phyloP scores from a whole-genome alignment of 2,888 invertebrate species.

The Drosophila eohydei region DNA sequence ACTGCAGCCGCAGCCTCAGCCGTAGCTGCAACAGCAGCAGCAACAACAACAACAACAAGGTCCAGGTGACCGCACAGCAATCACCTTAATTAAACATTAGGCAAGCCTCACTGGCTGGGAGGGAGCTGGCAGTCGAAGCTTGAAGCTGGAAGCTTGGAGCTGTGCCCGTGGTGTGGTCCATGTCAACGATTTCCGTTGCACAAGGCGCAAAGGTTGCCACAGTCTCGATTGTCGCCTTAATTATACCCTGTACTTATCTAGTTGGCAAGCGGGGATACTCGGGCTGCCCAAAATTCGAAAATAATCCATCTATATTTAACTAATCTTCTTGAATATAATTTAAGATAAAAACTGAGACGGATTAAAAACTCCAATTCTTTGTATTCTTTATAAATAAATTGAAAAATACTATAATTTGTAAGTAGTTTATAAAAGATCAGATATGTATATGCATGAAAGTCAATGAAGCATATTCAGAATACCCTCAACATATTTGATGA shows the following conservation, averaged over 20 bases:
- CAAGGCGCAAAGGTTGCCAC: constrained; percentile 79
- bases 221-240: constrained; percentile 76
- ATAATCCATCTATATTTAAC: background rate
- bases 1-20: constrained; percentile 36
- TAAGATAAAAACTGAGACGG: too few relatives aligned
- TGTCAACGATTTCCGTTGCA: constrained; percentile 82
- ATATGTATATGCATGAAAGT: too few relatives aligned
- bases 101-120: constrained; percentile 69
- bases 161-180: constrained; percentile 76
- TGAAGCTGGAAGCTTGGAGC: constrained; percentile 35
- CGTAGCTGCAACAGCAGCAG: constrained; percentile 35
- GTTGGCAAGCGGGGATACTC: background rate
- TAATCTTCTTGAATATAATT: too few relatives aligned
- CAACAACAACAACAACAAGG: constrained; percentile 46
- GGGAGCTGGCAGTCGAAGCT: constrained; percentile 3
- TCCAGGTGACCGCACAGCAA: constrained; percentile 79
- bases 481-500: too few relatives aligned
- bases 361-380: too few relatives aligned
- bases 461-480: too few relatives aligned
- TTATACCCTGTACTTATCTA: constrained; percentile 22
- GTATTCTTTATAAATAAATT: too few relatives aligned
- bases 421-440: too few relatives aligned
- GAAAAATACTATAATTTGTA: too few relatives aligned
- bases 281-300: background rate
- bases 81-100: constrained; percentile 82